Base-by-base conservation (phyloP, 1,140 invertebrate genomes). In the Stratiolaelaps scimitus region DNA sequence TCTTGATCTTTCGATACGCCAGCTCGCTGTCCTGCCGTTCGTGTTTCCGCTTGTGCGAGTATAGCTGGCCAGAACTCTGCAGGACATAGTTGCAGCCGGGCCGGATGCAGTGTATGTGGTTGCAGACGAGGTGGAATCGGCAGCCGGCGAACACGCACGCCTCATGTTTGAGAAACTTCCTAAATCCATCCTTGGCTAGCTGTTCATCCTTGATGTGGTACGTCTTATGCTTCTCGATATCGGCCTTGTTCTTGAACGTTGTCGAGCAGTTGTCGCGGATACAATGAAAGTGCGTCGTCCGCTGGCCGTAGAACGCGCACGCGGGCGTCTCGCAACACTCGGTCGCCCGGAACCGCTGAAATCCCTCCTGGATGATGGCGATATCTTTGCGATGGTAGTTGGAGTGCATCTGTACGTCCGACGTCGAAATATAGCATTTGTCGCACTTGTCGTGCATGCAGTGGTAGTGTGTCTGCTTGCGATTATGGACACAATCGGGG, bases 221-320 rank as follows among this genome's bases (percentile, higher is more conserved):
- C 0, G 91, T 88, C 75, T 97, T 98, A 80, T 98, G 94, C 80
- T 98, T 98, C 78, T 98, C 93, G 92, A 98, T 98, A 78, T 98
- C 93, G 71, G 92, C 91, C 78, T 98, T 98, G 76, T 98, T 97
- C 76, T 97, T 97, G 76, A 98, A 98, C 0, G 92, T 97, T 75
- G 88, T 94, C 68, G 86, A 85, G 78, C 94, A 98, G 4, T 84
- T 85, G 46, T 84, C 78, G 71, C 93, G 79, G 67, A 90, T 80
- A 76, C 94, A 98, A 75, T 98, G 94, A 78, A 97, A 98, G 75
- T 98, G 94, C 7, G 94, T 97, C 23, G 92, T 98, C 68, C 89
- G 78, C 75, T 96, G 92, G n/a, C 90, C 89, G 72, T 84, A 86
- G 76, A 96, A 98, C 26, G 85, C 81, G 76, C 94, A 98, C 71